A percentile compares a stretch with the other conserved stretches of the same genome.
These are phyloP conservation scores for Drosophila virilis DNA, from an alignment of 1,140 invertebrate genomes.

Conservation along the genomic window DNA sequence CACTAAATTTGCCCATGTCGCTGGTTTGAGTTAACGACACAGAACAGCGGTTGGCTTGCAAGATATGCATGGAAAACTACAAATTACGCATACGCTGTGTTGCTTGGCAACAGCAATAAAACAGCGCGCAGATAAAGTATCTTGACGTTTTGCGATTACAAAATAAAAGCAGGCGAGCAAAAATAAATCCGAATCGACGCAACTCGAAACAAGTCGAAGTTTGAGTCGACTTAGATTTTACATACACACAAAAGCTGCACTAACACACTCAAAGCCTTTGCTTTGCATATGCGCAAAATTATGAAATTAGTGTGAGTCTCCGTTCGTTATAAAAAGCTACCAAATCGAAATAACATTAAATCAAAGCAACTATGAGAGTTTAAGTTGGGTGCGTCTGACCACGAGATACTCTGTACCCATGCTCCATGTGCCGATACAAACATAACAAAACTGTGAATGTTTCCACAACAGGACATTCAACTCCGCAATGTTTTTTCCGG, in stretches of 20 bases:
- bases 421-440: neutral
- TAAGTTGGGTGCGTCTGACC: neutral
- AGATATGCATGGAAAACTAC: slow-evolving; percentile 75
- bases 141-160: slow-evolving; percentile 53
- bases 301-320: slow-evolving; percentile 68
- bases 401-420: neutral
- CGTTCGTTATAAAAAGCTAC: slow-evolving; percentile 57
- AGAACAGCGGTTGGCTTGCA: slow-evolving; percentile 37
- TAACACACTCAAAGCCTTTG: slow-evolving; percentile 8
- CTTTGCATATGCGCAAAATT: slow-evolving; percentile 61
- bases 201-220: slow-evolving; percentile 35
- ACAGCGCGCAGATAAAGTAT: slow-evolving; percentile 61
- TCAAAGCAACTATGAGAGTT: slow-evolving; percentile 17
- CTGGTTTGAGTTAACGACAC: slow-evolving; percentile 72
- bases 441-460: neutral
- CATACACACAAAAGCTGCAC: slow-evolving; percentile 48
- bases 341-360: slow-evolving; percentile 76
- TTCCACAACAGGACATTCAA: too few relatives aligned
- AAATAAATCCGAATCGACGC: slow-evolving; percentile 34
- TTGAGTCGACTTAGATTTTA: slow-evolving; percentile 71
- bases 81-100: slow-evolving; percentile 77
- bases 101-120: slow-evolving; percentile 42
- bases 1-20: slow-evolving; percentile 25
- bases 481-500: too few relatives aligned
- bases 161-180: slow-evolving; percentile 54